Evolutionary conservation across 23 tunicate species (phyloP), one percentile per base, ranked within the genome.

Genomic region (Trididemnum clinides): DNA sequence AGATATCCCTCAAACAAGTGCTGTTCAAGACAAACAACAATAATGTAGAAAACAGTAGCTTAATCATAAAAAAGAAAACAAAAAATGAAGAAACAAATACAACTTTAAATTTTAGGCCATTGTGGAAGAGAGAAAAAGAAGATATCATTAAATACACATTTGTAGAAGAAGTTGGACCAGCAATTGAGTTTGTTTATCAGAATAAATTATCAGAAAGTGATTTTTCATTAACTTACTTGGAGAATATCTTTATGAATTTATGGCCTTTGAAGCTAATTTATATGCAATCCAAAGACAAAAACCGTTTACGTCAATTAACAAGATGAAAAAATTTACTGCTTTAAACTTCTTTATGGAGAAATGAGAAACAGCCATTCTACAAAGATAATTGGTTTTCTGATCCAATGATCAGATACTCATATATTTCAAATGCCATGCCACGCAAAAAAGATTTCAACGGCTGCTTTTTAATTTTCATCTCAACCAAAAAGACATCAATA

Each of bases 241-340:
- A 62, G 69, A 62, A 22, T n/a, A 62, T n/a, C 15, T 62, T 20
- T 62, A 62, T n/a, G 69, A 62, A 62, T 25, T 19, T 22, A 12
- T 62, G n/a, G 69, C n/a, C n/a, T 62, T 62, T 62, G 23, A 62
- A 62, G n/a, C 69, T 12, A 62, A 62, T 62, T n/a, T 62, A 4
- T 62, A 62, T 62, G 69, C 69, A 12, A 62, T 25, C 25, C 69
- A 62, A 62, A 62, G n/a, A 22, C 69, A 62, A 62, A 62, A 22
- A 62, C 69, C 69, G 69, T 62, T 62, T 62, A 12, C n/a, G 4
- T 25, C 25, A 19, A 62, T 25, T 5, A n/a, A 62, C n/a, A 25
- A 62, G n/a, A 62, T 62, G 23, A 62, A 15, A n/a, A n/a, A 4
- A 4, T 62, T 62, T 22, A 19, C n/a, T 62, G n/a, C 69, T 20